Evolutionary conservation across 2,797 vertebrate genomes (phyloP), one percentile per base, ranked within the genome.

Genomic region (Leuciscus waleckii): DNA sequence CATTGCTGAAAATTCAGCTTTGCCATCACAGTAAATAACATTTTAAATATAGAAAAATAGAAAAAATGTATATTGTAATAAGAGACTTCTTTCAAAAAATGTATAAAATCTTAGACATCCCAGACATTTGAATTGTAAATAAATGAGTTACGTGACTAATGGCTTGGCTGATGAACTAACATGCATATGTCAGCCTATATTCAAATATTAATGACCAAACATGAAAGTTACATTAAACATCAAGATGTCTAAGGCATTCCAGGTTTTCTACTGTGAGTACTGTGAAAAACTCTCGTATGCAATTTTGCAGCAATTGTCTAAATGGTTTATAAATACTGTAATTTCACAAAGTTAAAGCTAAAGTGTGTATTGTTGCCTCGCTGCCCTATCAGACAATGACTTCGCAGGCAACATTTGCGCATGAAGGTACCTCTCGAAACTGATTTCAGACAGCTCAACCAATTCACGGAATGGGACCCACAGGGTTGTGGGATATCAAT

Each of bases 171-270:
- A 49, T 67, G 17, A 67, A 46, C 61, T 32, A 49, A 14, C 61
- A 79, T 43, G 58, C 17, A 29, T 79, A 65, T 79, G 51, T 61
- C n/a, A 43, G 51, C 8, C 17, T 35, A 26, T 65, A 61, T 74
- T 65, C 49, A 76, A 67, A 83, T 76, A 37, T 54, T 63, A 63
- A 46, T 43, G 11, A 46, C 9, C 46, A 49, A 16, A 49, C 46
- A 16, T 49, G 46, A 49, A 49, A 51, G 49, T 51, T 51, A 51
- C 49, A 51, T 51, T 51, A 51, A 51, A 17, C 32, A 81, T 41
- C 79, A 56, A 58, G 35, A 9, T 82, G 37, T 65, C 46, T 54
- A 21, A 43, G 6, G 26, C 3, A 67, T 46, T 79, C 17, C 41
- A 67, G 61, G n/a, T n/a, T 54, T 39, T 56, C 10, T 71, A 81